Base-by-base conservation (phyloP, 2,888 invertebrate genomes). In the Taphrorychus bicolor region DNA sequence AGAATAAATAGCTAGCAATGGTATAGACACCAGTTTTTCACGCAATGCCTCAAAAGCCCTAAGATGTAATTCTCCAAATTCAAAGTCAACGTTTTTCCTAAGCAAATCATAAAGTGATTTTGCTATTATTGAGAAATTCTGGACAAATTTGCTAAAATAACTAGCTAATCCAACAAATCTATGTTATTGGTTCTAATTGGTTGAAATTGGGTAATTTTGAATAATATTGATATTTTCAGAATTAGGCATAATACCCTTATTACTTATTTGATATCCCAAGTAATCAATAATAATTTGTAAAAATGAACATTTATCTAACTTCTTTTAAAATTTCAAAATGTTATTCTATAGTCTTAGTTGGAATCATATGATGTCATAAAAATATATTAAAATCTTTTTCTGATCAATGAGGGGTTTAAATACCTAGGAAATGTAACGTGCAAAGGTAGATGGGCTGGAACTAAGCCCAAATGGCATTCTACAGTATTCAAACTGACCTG, bases 401-500 rank as follows among this genome's bases (percentile, higher is more conserved):
- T 63, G n/a, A 17, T 56, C 51, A 21, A 73, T 57, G 11, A 74
- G 53, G 18, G 64, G 40, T 23, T 58, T 59, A 24, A 76, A 75
- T 53, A 73, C 69, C 24, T 62, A 53, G 56, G 70, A 59, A 51
- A 73, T 59, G 65, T 58, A 75, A 22, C 73, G 22, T 11, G 24
- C 18, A 65, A 76, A 74, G n/a, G 62, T 61, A 5, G 65, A 18
- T 5, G n/a, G n/a, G n/a, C n/a, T n/a, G n/a, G n/a, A n/a, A n/a
- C n/a, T n/a, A n/a, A n/a, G n/a, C n/a, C n/a, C n/a, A n/a, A n/a
- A n/a, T n/a, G n/a, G n/a, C n/a, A n/a, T n/a, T n/a, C n/a, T n/a
- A n/a, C n/a, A n/a, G 77, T 75, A 79, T 68, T 78, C 76, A 59
- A 51, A 78, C 51, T 78, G 77, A 0, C 76, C 76, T 19, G 71